Percentiles rank a stretch among this genome's conserved stretches.
Evolutionary conservation across 2,888 invertebrate species (phyloP).

Genomic region (Palloptera scutellata): DNA sequence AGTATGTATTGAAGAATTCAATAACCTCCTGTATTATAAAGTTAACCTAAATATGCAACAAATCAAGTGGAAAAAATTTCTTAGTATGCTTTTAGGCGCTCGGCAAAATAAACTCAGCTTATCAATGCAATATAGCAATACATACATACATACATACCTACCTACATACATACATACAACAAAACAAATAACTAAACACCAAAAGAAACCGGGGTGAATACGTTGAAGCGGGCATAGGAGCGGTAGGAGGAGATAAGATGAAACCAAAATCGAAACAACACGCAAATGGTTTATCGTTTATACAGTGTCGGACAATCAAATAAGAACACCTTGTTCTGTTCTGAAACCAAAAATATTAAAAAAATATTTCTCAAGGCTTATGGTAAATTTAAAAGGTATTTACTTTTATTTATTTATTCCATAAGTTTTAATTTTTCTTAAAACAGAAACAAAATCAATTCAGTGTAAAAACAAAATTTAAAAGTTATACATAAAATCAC

Average conservation of each 20-base stretch:
- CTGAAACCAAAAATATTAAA: too few species aligned
- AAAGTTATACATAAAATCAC: too few species aligned
- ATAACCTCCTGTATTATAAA: background rate
- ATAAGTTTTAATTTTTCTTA: too few species aligned
- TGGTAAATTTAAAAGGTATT: too few species aligned
- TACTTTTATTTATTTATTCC: too few species aligned
- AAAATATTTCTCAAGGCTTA: too few species aligned
- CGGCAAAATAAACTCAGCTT: background rate
- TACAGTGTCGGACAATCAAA: too few species aligned
- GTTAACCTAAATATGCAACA: slow-evolving; percentile 17
- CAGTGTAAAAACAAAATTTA: too few species aligned
- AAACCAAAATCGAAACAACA: slow-evolving; percentile 4
- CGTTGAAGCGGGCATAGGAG: background rate
- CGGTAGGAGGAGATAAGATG: background rate
- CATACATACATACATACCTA: too few species aligned
- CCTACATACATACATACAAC: too few species aligned
- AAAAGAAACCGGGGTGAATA: background rate
- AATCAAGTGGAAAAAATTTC: slow-evolving; percentile 16
- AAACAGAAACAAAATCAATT: too few species aligned
- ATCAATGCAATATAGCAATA: background rate
- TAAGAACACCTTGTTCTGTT: too few species aligned
- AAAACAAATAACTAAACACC: background rate
- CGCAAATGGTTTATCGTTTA: slow-evolving; percentile 6
- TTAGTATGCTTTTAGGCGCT: slow-evolving; percentile 7
- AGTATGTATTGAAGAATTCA: background rate